These are phyloP conservation scores for Temnothorax rugatulus DNA, from an alignment of 2,888 invertebrate genomes.

Conservation along the genomic window DNA sequence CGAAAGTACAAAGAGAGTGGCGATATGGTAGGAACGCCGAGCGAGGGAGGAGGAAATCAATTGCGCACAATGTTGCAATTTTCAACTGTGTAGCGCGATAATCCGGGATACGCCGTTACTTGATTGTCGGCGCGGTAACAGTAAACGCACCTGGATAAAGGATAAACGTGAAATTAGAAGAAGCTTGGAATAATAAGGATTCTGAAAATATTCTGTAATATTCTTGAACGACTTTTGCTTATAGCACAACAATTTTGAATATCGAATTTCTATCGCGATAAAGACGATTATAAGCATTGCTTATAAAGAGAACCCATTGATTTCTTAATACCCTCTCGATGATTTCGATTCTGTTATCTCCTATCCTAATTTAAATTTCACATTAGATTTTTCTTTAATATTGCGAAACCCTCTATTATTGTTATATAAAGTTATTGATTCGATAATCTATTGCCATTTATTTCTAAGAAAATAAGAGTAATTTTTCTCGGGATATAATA, in stretches of 20 bases:
- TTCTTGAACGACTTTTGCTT: conserved; percentile 13
- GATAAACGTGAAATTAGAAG: conserved; percentile 45
- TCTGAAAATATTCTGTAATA: conserved; percentile 7
- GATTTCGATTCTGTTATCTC: background rate
- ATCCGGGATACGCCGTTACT: conserved; percentile 19
- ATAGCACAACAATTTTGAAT: conserved; percentile 1
- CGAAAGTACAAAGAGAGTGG: conserved; percentile 17
- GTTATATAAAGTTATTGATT: background rate
- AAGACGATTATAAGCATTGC: conserved; percentile 4
- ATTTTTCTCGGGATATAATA: background rate
- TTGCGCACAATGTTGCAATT: conserved; percentile 35
- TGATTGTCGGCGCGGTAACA: conserved; percentile 11
- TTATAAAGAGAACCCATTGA: background rate
- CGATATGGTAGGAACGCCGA: background rate
- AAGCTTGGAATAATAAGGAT: conserved; percentile 34
- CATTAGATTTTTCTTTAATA: background rate
- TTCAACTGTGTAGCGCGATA: conserved; percentile 14
- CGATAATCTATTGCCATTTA: background rate
- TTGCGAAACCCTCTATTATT: background rate
- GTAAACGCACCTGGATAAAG: conserved; percentile 5
- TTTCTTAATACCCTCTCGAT: background rate
- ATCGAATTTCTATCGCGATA: conserved; percentile 11
- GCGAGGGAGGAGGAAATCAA: conserved; percentile 30
- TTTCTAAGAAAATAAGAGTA: background rate
- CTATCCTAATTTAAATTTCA: background rate